Evolutionary conservation across 2,888 invertebrate genomes (phyloP), one percentile per base, ranked within the genome.

Genomic region (Dorcus hopei): DNA sequence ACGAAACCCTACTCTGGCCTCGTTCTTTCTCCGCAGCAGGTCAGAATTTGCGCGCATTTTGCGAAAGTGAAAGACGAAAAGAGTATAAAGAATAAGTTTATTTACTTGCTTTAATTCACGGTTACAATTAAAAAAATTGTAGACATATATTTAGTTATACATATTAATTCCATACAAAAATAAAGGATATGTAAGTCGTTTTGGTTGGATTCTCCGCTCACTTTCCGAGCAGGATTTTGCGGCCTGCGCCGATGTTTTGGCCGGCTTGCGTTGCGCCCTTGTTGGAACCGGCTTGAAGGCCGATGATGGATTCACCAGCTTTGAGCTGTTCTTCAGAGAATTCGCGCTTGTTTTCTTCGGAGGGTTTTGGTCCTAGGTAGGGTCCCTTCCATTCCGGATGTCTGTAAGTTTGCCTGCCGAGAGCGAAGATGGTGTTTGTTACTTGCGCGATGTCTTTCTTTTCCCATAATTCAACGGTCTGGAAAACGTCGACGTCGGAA

Each of bases 401-500:
- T 78, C 86, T 88, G 85, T 92, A 93, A 54, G 90, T 89, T 92
- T 89, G 87, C 77, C 94, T 88, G 70, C 93, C 94, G 69, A 95
- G 83, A 57, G 93, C 90, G 78, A 89, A 93, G 62, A 95, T 83
- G 68, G 92, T 91, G 79, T 89, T 90, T 76, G 91, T 88, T 54
- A 95, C 92, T 79, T 87, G 87, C 19, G 88, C 87, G 72, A 94
- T 91, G 80, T 95, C 93, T 80, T 93, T 94, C 85, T 92, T 91
- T 79, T 98, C 97, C 85, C 90, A 97, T 52, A 98, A 84, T 78
- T 98, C 98, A 51, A 96, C 95, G 4, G 97, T 97, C 81, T 97
- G 95, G 88, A 97, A 97, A 54, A 93, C 89, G 79, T 97, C 97
- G 63, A 91, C 86, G 75, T 94, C 94, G 52, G 87, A 80, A 11